Evolutionary conservation across 2,888 invertebrate genomes (phyloP), one percentile per base, ranked within the genome.

Genomic region (Tenthredo distinguenda): DNA sequence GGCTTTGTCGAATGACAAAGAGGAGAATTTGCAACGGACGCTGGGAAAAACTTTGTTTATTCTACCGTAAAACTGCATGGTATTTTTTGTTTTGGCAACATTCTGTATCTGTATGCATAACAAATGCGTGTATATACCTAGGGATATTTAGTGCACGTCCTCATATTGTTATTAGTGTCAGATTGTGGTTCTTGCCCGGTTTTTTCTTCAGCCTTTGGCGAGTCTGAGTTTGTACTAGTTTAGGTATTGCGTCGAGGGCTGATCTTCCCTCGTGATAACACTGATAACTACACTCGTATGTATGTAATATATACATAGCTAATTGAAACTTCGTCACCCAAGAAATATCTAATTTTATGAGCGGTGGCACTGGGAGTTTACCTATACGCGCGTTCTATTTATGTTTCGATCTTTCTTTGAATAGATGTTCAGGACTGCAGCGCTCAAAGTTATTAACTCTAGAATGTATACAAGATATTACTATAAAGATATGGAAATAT

Each of bases 321-420:
- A 62, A 71, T 71, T 34, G 40, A 71, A 71, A 71, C n/a, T 26
- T 71, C 9, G 37, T 71, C 37, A 71, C 37, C n/a, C 71, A 37
- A 37, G 9, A 37, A 71, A 37, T 71, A n/a, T 71, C 71, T 71
- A 37, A 71, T 71, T 71, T 71, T 37, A 71, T 31, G 71, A 71
- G 37, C 71, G 18, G 37, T 18, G 71, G 18, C 15, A 37, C 71
- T 37, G 37, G 3, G 34, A 37, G 31, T 18, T 37, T 34, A 34
- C n/a, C n/a, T 71, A 9, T 31, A 71, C n/a, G 71, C 10, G 18
- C 34, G 37, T 37, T 71, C 37, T 71, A 68, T 68, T 68, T 68
- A 68, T 68, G 31, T 34, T 68, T 31, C 2, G 68, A 68, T 31
- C 26, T 62, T 26, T 71, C 31, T 71, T 71, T 71, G 18, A 37